phyloP scores from a whole-genome alignment of 2,113 vertebrate genomes.

The Centropristis striata region DNA sequence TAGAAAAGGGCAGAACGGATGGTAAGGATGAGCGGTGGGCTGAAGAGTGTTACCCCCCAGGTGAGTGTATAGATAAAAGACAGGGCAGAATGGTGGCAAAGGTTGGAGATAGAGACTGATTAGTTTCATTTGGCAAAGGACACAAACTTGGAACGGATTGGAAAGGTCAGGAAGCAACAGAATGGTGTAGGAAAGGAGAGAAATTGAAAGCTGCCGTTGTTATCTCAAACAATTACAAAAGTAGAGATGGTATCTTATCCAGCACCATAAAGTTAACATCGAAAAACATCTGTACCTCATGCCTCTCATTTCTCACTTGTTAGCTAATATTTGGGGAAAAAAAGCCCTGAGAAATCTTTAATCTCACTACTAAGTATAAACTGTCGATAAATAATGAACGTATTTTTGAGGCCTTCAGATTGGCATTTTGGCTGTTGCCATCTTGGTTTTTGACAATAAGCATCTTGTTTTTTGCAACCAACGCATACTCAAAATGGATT shows the following conservation, averaged over 20 bases:
- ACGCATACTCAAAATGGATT: too few species aligned
- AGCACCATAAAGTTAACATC: neutral
- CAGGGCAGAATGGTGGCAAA: slow-evolving; percentile 1
- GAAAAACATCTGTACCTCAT: neutral
- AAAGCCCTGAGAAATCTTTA: neutral
- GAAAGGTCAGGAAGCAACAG: slow-evolving; percentile 3
- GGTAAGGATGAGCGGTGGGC: slow-evolving; percentile 4
- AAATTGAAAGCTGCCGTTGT: neutral
- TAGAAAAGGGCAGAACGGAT: slow-evolving; percentile 10
- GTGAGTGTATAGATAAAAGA: slow-evolving; percentile 41
- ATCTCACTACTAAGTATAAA: too few species aligned
- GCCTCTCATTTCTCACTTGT: neutral
- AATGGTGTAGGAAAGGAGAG: neutral
- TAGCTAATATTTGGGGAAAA: neutral
- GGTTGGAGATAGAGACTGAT: slow-evolving; percentile 27
- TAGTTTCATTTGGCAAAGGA: slow-evolving; percentile 49
- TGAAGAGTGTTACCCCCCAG: neutral
- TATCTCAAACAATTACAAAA: neutral
- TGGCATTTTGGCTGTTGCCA: too few species aligned
- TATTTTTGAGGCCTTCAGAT: too few species aligned
- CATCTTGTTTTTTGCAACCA: too few species aligned
- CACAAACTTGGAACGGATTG: slow-evolving; percentile 13
- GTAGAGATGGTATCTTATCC: neutral
- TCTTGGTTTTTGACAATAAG: too few species aligned
- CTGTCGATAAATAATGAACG: too few species aligned